A percentile compares a stretch with the other conserved stretches of the same genome.
phyloP scores from a whole-genome alignment of 2,797 vertebrate genomes.

The Hydrocynus forskahlii region DNA sequence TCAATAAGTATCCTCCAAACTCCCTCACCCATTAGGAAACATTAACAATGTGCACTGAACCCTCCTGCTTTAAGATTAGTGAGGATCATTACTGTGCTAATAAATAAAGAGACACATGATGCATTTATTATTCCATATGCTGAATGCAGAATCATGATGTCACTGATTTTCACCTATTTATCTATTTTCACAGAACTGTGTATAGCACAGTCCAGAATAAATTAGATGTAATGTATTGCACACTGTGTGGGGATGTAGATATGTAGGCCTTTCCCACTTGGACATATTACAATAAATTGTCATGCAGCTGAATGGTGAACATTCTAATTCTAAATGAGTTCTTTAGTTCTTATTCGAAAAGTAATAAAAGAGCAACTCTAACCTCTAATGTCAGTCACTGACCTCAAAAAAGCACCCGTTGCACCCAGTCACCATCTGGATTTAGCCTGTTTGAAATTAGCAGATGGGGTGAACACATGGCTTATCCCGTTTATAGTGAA shows the following conservation, averaged over 20 bases:
- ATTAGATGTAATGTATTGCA: background rate
- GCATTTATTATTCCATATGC: conserved; percentile 35
- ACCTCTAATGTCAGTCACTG: too few relatives aligned
- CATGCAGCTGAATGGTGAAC: too few relatives aligned
- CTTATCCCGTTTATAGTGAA: too few relatives aligned
- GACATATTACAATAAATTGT: too few relatives aligned
- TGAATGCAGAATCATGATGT: conserved; percentile 13
- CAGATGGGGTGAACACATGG: too few relatives aligned
- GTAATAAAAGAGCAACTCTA: too few relatives aligned
- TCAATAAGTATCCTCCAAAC: conserved; percentile 79
- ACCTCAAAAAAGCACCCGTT: too few relatives aligned
- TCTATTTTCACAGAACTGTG: background rate
- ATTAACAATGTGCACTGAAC: conserved; percentile 72
- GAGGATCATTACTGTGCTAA: conserved; percentile 44
- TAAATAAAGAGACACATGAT: conserved; percentile 31
- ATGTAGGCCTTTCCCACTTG: too few relatives aligned
- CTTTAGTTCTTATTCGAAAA: too few relatives aligned
- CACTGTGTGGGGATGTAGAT: background rate
- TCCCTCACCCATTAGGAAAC: conserved; percentile 70
- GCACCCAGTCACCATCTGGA: too few relatives aligned
- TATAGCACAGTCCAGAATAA: background rate
- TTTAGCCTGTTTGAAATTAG: too few relatives aligned
- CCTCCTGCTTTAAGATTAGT: conserved; percentile 45
- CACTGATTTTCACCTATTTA: conserved; percentile 14
- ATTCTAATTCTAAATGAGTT: too few relatives aligned